phyloP scores from a whole-genome alignment of 2,797 vertebrate species.

The Nasua narica region DNA sequence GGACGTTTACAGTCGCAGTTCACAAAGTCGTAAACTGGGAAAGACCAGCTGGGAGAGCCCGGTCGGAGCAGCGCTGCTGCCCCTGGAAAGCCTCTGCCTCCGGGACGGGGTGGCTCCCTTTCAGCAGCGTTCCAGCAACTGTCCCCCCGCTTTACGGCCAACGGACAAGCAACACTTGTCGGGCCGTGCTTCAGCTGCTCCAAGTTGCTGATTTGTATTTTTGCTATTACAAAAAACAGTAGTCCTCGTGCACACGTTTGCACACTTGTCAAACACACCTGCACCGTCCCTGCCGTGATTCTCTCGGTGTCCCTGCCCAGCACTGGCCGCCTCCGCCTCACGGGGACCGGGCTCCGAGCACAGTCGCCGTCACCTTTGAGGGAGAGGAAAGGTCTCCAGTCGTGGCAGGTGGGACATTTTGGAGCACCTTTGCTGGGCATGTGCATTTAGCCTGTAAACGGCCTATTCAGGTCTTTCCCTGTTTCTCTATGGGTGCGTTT shows the following conservation, averaged over 20 bases:
- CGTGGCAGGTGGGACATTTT: no score
- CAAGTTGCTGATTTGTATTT: not conserved
- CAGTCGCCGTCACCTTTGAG: no score
- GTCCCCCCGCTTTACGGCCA: not conserved
- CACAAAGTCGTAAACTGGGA: not conserved
- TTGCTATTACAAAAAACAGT: not conserved
- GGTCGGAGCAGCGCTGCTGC: no score
- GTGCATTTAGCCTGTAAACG: not conserved
- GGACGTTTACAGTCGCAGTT: not conserved
- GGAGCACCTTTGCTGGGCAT: not conserved
- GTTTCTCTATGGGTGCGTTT: not conserved
- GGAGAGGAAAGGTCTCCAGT: not conserved
- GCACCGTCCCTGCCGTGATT: not conserved
- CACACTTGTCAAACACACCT: no score
- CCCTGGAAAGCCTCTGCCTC: not conserved
- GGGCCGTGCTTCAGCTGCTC: not conserved
- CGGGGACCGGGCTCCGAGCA: not conserved
- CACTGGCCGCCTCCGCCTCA: not conserved
- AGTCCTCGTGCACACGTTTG: not conserved
- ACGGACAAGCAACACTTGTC: rapidly evolving
- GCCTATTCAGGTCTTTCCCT: not conserved
- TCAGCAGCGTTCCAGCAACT: rapidly evolving
- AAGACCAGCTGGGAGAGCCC: not conserved
- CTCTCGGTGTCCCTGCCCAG: not conserved
- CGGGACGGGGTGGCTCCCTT: rapidly evolving